A percentile compares a stretch with the other conserved stretches of the same genome.
Conservation (phyloP, 2,888 invertebrate species). For the Epistrophe eligans region DNA sequence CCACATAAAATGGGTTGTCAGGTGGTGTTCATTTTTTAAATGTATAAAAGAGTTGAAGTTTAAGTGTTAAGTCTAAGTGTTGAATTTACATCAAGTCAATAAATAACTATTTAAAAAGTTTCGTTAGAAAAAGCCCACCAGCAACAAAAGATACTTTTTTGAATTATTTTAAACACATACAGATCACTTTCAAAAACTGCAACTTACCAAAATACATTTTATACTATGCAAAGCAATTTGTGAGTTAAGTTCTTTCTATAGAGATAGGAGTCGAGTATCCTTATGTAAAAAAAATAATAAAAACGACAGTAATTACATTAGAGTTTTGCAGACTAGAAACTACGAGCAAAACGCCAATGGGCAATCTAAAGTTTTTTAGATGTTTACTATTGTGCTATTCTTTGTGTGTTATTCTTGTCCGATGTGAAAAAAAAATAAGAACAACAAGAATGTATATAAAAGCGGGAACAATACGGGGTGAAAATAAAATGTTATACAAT, state of each 20-base stretch:
- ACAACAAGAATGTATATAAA: conserved; percentile 8
- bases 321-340: conserved; percentile 68
- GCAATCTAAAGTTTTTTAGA: conserved; percentile 74
- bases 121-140: conserved; percentile 7
- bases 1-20: conserved; percentile 5
- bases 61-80: not conserved
- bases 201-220: not conserved
- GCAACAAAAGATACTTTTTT: conserved; percentile 22
- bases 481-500: conserved; percentile 69
- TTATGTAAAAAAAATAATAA: conserved; percentile 49
- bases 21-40: no score
- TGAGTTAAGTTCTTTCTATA: not conserved
- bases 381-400: conserved; percentile 63
- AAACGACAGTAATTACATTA: conserved; percentile 73
- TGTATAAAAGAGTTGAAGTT: no score
- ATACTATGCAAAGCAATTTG: conserved; percentile 31
- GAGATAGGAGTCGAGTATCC: conserved; percentile 48
- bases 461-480: conserved; percentile 53
- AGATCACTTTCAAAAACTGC: conserved; percentile 30
- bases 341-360: conserved; percentile 66
- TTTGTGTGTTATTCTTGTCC: conserved; percentile 59
- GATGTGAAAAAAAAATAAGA: conserved; percentile 17
- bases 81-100: not conserved
- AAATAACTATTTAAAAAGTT: conserved; percentile 3
- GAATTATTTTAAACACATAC: conserved; percentile 19